Evolutionary conservation across 2,113 vertebrate genomes (phyloP).

Genomic region (Tragelaphus buxtoni): DNA sequence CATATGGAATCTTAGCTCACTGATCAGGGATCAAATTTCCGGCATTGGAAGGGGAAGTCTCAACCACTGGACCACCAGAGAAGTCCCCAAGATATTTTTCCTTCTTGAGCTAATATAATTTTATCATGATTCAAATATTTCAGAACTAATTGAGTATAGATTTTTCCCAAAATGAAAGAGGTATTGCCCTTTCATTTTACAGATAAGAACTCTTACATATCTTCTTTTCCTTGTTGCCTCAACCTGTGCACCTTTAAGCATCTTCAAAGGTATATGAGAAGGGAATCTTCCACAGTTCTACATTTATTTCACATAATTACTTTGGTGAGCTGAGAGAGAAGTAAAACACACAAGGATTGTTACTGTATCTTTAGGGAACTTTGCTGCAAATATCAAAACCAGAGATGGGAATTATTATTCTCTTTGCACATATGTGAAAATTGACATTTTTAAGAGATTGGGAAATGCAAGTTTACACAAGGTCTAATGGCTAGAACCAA

Average conservation of each 20-base stretch:
- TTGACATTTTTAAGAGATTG: background rate
- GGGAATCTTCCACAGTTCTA: accelerated
- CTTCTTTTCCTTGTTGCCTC: background rate
- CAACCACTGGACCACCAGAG: background rate
- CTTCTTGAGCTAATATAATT: background rate
- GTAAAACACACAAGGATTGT: background rate
- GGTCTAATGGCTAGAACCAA: background rate
- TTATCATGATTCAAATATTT: background rate
- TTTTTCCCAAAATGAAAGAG: background rate
- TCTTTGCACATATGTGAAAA: background rate
- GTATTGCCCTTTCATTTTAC: background rate
- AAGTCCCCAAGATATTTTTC: background rate
- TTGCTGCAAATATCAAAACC: background rate
- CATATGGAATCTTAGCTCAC: background rate
- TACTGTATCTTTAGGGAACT: background rate
- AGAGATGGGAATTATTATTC: background rate
- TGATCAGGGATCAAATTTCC: background rate
- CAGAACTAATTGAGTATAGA: background rate
- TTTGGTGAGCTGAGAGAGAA: background rate
- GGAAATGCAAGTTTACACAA: background rate
- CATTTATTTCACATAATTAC: background rate
- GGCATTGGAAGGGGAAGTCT: background rate
- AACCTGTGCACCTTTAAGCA: background rate
- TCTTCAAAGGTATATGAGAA: background rate
- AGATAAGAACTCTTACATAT: background rate